Percentiles rank a stretch among this genome's conserved stretches.
These are phyloP conservation scores for Bicyclus anynana DNA, from an alignment of 1,140 invertebrate species.

Conservation along the genomic window DNA sequence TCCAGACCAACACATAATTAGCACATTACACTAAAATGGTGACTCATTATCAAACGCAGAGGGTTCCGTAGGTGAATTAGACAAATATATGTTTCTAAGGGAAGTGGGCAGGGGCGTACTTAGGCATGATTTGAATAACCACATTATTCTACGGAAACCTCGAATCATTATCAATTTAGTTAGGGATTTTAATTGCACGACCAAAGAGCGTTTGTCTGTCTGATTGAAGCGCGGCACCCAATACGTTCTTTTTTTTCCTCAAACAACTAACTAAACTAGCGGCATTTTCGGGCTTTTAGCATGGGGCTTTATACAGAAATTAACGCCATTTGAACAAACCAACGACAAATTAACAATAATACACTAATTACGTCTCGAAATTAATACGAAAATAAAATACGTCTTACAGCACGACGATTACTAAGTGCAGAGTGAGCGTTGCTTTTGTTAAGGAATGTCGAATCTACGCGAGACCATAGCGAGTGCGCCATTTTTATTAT, in stretches of 20 bases:
- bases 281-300: slow-evolving; percentile 48
- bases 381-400: slow-evolving; percentile 68
- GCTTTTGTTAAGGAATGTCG: slow-evolving; percentile 35
- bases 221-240: slow-evolving; percentile 43
- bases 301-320: slow-evolving; percentile 66
- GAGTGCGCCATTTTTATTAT: slow-evolving; percentile 35
- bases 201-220: slow-evolving; percentile 26
- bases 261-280: slow-evolving; percentile 37
- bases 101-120: slow-evolving; percentile 35
- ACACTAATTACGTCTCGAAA: slow-evolving; percentile 74
- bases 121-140: slow-evolving; percentile 20
- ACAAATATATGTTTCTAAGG: slow-evolving; percentile 21
- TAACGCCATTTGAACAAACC: slow-evolving; percentile 58
- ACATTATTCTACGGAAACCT: slow-evolving; percentile 59
- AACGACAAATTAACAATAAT: slow-evolving; percentile 71
- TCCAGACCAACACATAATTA: slow-evolving; percentile 75
- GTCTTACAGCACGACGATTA: slow-evolving; percentile 73
- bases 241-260: slow-evolving; percentile 29
- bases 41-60: slow-evolving; percentile 47
- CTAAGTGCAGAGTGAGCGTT: slow-evolving; percentile 72
- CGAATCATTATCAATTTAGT: slow-evolving; percentile 19
- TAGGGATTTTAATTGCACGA: neutral
- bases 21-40: slow-evolving; percentile 73
- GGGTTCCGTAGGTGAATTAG: slow-evolving; percentile 56
- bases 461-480: slow-evolving; percentile 44